Base-by-base conservation (phyloP, 2,888 invertebrate species). In the Ceratothoa steindachneri region DNA sequence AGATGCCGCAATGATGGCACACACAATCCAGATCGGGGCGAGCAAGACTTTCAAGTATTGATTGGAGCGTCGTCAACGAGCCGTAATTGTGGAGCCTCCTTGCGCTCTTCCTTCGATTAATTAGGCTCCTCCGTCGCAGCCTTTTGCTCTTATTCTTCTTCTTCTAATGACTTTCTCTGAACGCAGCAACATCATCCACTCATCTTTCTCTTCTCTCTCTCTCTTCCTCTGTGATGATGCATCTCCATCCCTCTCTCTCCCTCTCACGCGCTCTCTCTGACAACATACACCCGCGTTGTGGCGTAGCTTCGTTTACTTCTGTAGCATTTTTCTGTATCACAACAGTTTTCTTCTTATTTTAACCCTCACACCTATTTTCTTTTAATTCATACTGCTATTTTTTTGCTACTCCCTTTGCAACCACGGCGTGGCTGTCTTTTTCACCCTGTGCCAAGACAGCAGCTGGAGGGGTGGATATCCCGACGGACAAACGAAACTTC, bases 1-100 rank as follows among this genome's bases (percentile, higher is more conserved):
- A 60, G 60, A 60, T 60, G 60, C 60, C 60, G 60, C 60, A 60
- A 60, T 60, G 60, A 60, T 60, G 60, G 60, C 60, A 60, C 60
- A 60, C 60, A 22, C 60, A 60, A 60, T 60, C 60, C 60, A 60
- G 60, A 60, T 60, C 60, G 60, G 60, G 3, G 22, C 60, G 60
- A 55, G 60, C 60, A 60, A 60, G 60, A 60, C 60, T 60, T 60
- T 60, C 60, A 60, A 60, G 60, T 60, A 60, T 60, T 60, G 60
- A 60, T 60, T 60, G 60, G 60, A 55, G 22, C 60, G 60, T 60
- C 60, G 60, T 60, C 60, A 55, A 60, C 60, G 60, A 60, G 60
- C 60, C 60, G 60, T 60, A 60, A 60, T 55, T 60, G 60, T 60
- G 60, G 60, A 60, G 60, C 60, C 60, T 60, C 60, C 60, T 60